Base-by-base conservation (phyloP, 2,797 vertebrate species). In the Karalla daura region DNA sequence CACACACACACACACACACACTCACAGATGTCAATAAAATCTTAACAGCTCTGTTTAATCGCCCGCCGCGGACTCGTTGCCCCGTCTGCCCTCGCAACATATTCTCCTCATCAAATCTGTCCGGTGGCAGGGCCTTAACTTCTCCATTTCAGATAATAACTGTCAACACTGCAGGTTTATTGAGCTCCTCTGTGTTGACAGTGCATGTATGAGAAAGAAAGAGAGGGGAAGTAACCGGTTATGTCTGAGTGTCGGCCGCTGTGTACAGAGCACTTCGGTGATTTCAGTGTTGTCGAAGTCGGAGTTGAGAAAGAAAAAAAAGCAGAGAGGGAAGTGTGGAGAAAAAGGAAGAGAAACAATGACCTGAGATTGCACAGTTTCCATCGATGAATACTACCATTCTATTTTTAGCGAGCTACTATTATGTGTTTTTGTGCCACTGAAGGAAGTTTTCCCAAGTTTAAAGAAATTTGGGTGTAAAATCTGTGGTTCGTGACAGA, bases 61-160 rank as follows among this genome's bases (percentile, higher is more conserved):
- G 71, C 63, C 63, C 74, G 54, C 44, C 0, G 2, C 51, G 30
- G 72, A 78, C 59, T 68, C 23, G 35, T 70, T 59, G 64, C 52
- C 62, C 52, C 5, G 0, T 53, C 58, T 65, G 66, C 50, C 53
- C 45, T 65, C 50, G 15, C 81, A 13, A 20, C 73, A 63, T 76
- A 76, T 82, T 40, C 44, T 53, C 61, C 53, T 65, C 45, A 63
- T 75, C 64, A 67, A 6, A 7, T 59, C 61, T 70, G 61, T 67
- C 60, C 39, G 67, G 36, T 65, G 39, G 55, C 69, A 33, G 21
- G 44, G 49, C 13, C 66, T 55, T 64, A 60, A 60, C 32, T 87
- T 87, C 78, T 81, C 63, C 59, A 67, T 84, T 84, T 81, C 25
- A 51, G 44, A 70, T 67, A 67, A 77, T 76, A 74, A 83, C 54